Evolutionary conservation across 2,113 vertebrate species (phyloP), one percentile per base, ranked within the genome.

Genomic region (Platysternon megacephalum): DNA sequence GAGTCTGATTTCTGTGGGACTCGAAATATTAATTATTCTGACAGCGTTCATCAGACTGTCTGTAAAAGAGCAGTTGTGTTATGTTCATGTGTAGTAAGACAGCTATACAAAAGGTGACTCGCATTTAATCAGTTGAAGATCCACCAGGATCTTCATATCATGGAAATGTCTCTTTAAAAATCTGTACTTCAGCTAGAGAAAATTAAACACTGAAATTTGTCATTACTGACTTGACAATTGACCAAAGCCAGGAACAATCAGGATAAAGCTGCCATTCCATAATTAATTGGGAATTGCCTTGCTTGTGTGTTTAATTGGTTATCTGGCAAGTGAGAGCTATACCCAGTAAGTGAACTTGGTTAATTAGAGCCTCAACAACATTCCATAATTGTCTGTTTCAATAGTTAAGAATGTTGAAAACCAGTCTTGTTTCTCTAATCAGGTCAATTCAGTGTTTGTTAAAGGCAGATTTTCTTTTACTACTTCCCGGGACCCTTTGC

Each of bases 321-420:
- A 42, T 76, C 90, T 91, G 88, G 85, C 74, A 78, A 56, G 61
- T 53, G 53, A 21, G 55, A 9, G 65, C 88, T 86, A 13, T 51
- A 35, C 48, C 78, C 79, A 74, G 11, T 13, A 2, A 91, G 61
- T 91, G 87, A 13, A 76, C 61, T 82, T 17, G 84, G 49, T 81
- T 89, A 26, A 58, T 81, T 86, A 83, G 82, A 87, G 44, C 76
- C 39, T 91, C n/a, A 26, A 3, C 58, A 68, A 9, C 42, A 11
- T 83, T 79, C 79, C 48, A 16, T 21, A 11, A 68, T 84, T 90
- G 78, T 79, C 53, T 48, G 39, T 39, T 1, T 48, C 11, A 68
- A 56, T 8, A 0, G n/a, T 83, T 72, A 14, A 56, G 42, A 82
- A 82, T 79, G 46, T 4, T 1, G 42, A 92, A 79, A 29, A 78